Evolutionary conservation across 2,797 vertebrate species (phyloP).

Genomic region (Miopithecus talapoin): DNA sequence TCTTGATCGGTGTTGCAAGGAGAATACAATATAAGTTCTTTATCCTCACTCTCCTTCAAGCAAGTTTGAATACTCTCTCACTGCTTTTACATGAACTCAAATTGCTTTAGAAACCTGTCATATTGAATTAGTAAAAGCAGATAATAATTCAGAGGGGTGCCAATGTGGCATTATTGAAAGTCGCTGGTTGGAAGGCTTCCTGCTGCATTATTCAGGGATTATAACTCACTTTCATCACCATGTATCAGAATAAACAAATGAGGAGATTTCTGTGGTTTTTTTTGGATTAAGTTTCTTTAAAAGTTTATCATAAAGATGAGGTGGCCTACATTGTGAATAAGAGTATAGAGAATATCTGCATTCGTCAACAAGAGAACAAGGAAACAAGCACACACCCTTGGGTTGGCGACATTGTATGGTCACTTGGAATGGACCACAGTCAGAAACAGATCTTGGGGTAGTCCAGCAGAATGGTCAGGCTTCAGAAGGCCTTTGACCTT

Average conservation of each 20-base stretch:
- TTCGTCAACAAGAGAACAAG: background rate
- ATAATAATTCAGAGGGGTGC: slow-evolving; percentile 73
- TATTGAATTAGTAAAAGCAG: slow-evolving; percentile 75
- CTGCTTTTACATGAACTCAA: slow-evolving; percentile 67
- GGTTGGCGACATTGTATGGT: accelerated
- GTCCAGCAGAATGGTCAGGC: background rate
- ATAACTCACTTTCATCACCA: slow-evolving; percentile 52
- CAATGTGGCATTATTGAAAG: slow-evolving; percentile 69
- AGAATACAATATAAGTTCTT: background rate
- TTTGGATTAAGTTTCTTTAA: slow-evolving; percentile 57
- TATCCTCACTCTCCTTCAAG: background rate
- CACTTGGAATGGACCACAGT: background rate
- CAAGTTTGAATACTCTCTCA: slow-evolving; percentile 31
- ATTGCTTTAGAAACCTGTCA: slow-evolving; percentile 79
- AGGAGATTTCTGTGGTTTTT: slow-evolving; percentile 44
- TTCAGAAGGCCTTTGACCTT: background rate
- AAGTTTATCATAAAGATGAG: slow-evolving; percentile 39
- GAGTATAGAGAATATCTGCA: background rate
- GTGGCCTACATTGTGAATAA: background rate
- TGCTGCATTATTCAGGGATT: slow-evolving; percentile 48
- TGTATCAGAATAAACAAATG: slow-evolving; percentile 27
- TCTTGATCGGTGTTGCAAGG: background rate
- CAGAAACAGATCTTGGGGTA: background rate
- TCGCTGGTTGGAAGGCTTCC: slow-evolving; percentile 64
- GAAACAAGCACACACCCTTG: background rate